Evolutionary conservation across 2,113 vertebrate species (phyloP), one percentile per base, ranked within the genome.

Genomic region (Cyprinodon tularosa): DNA sequence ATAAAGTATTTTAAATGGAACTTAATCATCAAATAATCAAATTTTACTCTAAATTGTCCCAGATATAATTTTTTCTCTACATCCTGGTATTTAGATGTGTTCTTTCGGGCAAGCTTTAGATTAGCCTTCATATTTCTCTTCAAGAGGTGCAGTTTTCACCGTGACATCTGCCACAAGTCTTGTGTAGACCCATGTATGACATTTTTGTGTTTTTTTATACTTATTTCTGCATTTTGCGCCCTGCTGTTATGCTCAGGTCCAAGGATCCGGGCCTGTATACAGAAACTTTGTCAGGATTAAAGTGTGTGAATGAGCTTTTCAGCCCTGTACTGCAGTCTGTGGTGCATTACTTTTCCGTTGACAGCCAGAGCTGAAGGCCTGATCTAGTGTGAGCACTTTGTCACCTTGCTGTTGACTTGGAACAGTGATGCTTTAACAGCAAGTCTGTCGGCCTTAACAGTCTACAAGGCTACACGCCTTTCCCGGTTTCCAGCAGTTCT

Each of bases 331-430:
- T 40, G 61, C 7, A 39, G 2, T 53, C 48, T 62, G 22, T 57
- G 38, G 17, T 71, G 71, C 20, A 76, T 76, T 84, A 14, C 62
- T 53, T 40, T 29, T 38, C 67, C 3, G 53, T 67, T 86, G 86
- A 89, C 88, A 88, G 76, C 62, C 36, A 15, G 39, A 44, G 6
- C 82, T 71, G 1, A 1, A 62, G 70, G 84, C 72, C 47, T 83
- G 82, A 88, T 85, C 57, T 76, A 81, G 50, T 71, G 62, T 10
- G 59, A 75, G 68, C 76, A 70, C 75, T 63, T 84, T 74, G 81
- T 84, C 80, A 59, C 65, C 77, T 71, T 77, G 68, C 36, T 72
- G 76, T 84, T 45, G 81, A 89, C 66, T 81, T 81, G 84, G 73
- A 65, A 63, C 48, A 45, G 63, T 72, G 60, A 73, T 84, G 66